These are phyloP conservation scores for Onychorhynchus coronatus DNA, from an alignment of 2,113 vertebrate genomes.

Conservation along the genomic window DNA sequence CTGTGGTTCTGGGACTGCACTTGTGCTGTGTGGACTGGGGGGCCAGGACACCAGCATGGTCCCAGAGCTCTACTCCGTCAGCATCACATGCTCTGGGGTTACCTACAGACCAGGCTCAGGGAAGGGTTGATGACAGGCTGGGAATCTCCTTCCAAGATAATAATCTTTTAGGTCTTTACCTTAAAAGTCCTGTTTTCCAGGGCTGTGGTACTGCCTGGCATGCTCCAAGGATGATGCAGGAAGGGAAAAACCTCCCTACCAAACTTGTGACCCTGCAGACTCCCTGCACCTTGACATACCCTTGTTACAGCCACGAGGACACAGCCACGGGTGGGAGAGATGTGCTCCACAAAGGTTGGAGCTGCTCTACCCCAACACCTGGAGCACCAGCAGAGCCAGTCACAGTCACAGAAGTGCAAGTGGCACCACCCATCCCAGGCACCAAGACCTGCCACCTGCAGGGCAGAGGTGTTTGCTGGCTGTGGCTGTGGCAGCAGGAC, in stretches of 20 bases:
- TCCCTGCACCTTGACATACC: background rate
- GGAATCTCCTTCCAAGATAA: background rate
- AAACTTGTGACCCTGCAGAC: background rate
- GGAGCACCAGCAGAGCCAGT: background rate
- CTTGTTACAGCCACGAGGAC: rapidly evolving
- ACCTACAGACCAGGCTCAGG: background rate
- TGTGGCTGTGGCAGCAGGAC: background rate
- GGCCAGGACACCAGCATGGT: background rate
- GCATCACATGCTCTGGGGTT: rapidly evolving
- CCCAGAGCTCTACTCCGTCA: background rate
- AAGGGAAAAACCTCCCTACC: background rate
- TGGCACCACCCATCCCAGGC: rapidly evolving
- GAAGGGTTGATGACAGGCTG: background rate
- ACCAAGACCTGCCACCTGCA: background rate
- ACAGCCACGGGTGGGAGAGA: rapidly evolving
- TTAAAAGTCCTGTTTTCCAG: background rate
- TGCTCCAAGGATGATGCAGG: background rate
- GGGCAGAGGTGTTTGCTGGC: background rate
- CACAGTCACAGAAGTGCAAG: background rate
- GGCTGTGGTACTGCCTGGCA: background rate
- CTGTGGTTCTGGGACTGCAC: background rate
- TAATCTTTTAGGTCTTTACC: background rate
- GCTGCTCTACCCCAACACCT: background rate
- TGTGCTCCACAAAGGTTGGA: rapidly evolving
- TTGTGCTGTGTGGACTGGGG: background rate